Conservation (phyloP, 2,113 vertebrate genomes). For the Bubo bubo region DNA sequence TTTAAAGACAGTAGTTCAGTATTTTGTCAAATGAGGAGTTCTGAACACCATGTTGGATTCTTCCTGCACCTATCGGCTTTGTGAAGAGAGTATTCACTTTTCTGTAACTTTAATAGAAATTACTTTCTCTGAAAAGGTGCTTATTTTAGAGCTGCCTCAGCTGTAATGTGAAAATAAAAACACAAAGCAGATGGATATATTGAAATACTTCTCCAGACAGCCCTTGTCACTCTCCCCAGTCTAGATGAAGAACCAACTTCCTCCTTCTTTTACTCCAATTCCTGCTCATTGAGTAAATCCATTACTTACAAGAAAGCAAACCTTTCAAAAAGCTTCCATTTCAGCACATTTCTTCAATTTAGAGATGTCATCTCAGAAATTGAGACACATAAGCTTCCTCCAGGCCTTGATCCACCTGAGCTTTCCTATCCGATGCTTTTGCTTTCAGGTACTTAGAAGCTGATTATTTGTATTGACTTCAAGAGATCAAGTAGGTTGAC, state of each 20-base stretch:
- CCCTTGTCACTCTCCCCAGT: not conserved
- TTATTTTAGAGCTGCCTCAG: not conserved
- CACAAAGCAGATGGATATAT: not conserved
- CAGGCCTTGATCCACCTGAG: not conserved
- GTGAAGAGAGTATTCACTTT: not conserved
- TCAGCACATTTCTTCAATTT: not conserved
- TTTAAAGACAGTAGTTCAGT: not conserved
- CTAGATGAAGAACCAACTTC: accelerated
- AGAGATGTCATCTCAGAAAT: not conserved
- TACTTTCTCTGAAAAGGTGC: not conserved
- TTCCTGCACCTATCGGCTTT: not conserved
- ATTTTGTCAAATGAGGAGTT: not conserved
- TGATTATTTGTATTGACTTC: not conserved
- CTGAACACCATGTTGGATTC: not conserved
- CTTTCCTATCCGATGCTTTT: not conserved
- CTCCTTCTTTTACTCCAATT: not conserved
- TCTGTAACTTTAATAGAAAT: not conserved
- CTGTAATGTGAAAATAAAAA: not conserved
- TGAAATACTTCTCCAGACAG: not conserved
- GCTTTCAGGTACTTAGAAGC: not conserved
- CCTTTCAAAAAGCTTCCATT: not conserved
- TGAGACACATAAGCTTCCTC: not conserved
- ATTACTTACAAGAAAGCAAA: not conserved
- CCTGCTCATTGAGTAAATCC: not conserved
- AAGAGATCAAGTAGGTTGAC: not conserved